phyloP scores from a whole-genome alignment of 2,113 vertebrate genomes.

The Colaptes auratus region DNA sequence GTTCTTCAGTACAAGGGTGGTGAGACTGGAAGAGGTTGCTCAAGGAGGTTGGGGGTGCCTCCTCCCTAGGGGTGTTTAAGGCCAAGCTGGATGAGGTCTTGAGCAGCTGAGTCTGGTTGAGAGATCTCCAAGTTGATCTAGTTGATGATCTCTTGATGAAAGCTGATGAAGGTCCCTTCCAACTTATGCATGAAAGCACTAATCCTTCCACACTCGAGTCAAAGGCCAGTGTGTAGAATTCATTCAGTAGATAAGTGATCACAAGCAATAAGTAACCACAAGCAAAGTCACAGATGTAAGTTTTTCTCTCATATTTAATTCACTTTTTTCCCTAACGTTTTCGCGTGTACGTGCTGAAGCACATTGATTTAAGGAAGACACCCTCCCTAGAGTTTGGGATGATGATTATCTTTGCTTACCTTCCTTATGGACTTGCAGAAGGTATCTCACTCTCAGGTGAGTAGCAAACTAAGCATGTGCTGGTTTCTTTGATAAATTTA shows the following conservation, averaged over 20 bases:
- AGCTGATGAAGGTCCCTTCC: too few relatives aligned
- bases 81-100: too few relatives aligned
- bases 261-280: not conserved
- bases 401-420: constrained; percentile 99
- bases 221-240: not conserved
- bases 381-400: constrained; percentile 97
- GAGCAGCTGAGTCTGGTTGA: too few relatives aligned
- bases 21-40: too few relatives aligned
- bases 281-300: not conserved
- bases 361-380: constrained; percentile 95
- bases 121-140: too few relatives aligned
- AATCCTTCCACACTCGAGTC: not conserved
- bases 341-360: constrained; percentile 85
- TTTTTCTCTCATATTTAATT: not conserved
- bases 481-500: not conserved
- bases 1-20: too few relatives aligned
- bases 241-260: not conserved
- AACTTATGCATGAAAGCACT: not conserved
- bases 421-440: constrained; percentile 95
- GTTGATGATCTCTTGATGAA: too few relatives aligned
- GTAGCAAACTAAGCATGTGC: not conserved
- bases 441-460: constrained; percentile 96
- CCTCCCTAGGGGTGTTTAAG: too few relatives aligned
- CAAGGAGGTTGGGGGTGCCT: too few relatives aligned
- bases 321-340: constrained; percentile 57